phyloP scores from a whole-genome alignment of 2,888 invertebrate species.

The Nomada ruficornis region DNA sequence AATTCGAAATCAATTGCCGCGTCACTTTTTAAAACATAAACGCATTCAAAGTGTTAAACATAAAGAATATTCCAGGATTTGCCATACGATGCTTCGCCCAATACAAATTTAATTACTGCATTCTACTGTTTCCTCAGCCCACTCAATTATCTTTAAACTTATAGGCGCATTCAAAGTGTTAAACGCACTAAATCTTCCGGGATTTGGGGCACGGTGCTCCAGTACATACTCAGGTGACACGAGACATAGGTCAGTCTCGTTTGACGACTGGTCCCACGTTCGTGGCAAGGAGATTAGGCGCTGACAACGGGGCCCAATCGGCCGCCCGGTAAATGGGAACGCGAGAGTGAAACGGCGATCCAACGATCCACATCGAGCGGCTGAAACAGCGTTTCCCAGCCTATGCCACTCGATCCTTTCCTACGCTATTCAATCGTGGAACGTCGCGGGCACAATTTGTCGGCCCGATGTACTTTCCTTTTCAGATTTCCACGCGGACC shows the following conservation, averaged over 20 bases:
- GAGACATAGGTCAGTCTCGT: not conserved
- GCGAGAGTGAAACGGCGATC: slow-evolving; percentile 82
- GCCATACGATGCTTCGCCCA: too few species aligned
- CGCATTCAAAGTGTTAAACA: too few species aligned
- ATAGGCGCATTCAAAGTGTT: too few species aligned
- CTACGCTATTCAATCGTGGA: not conserved
- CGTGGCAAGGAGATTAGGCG: slow-evolving; percentile 15
- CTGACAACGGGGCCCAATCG: slow-evolving; percentile 68
- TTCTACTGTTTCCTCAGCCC: too few species aligned
- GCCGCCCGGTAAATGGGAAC: slow-evolving; percentile 81
- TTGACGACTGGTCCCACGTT: slow-evolving; percentile 2
- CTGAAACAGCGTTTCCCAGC: slow-evolving; percentile 58
- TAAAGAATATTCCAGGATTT: too few species aligned
- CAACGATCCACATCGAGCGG: slow-evolving; percentile 56
- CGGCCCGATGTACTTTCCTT: not conserved
- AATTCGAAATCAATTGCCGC: too few species aligned
- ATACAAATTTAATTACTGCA: too few species aligned
- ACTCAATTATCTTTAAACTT: too few species aligned
- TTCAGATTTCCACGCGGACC: not conserved
- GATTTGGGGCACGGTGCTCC: too few species aligned
- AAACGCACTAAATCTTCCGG: too few species aligned
- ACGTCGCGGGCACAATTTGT: not conserved
- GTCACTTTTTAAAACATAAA: too few species aligned
- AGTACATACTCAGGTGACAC: too few species aligned
- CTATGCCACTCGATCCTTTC: slow-evolving; percentile 15